Evolutionary conservation across 2,888 invertebrate species (phyloP).

Genomic region (Dendrolimus pini): DNA sequence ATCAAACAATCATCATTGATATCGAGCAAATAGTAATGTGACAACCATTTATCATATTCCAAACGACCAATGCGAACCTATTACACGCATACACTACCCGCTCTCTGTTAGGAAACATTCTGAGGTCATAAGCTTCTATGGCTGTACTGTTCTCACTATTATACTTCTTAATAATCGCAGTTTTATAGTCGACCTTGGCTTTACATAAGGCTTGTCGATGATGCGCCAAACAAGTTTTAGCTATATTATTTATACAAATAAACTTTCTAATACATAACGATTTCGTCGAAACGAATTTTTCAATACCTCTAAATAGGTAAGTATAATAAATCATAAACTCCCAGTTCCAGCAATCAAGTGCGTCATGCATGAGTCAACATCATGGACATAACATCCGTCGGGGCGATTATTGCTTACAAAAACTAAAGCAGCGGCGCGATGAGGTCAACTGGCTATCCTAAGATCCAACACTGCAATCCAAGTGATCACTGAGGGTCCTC

Average conservation of each 20-base stretch:
- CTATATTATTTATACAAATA: neutral
- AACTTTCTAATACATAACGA: neutral
- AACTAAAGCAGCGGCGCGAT: conserved; percentile 42
- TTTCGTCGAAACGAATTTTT: neutral
- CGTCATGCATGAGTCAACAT: conserved; percentile 73
- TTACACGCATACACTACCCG: neutral
- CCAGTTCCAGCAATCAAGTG: conserved; percentile 68
- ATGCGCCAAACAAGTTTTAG: neutral
- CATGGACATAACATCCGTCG: conserved; percentile 66
- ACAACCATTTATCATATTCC: neutral
- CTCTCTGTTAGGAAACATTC: neutral
- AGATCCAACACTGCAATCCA: conserved; percentile 75
- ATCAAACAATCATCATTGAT: neutral
- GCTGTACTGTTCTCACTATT: neutral
- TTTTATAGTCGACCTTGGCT: neutral
- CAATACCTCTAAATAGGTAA: neutral
- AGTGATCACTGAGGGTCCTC: conserved; percentile 53
- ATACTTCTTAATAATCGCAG: neutral
- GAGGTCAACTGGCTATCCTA: conserved; percentile 46
- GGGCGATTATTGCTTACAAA: conserved; percentile 60
- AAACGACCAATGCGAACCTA: neutral
- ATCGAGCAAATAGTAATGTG: neutral
- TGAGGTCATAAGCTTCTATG: neutral
- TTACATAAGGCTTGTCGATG: neutral
- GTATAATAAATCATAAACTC: conserved; percentile 39